A percentile compares a stretch with the other conserved stretches of the same genome.
Evolutionary conservation across 2,888 invertebrate species (phyloP).

Genomic region (Agrochola circellaris): DNA sequence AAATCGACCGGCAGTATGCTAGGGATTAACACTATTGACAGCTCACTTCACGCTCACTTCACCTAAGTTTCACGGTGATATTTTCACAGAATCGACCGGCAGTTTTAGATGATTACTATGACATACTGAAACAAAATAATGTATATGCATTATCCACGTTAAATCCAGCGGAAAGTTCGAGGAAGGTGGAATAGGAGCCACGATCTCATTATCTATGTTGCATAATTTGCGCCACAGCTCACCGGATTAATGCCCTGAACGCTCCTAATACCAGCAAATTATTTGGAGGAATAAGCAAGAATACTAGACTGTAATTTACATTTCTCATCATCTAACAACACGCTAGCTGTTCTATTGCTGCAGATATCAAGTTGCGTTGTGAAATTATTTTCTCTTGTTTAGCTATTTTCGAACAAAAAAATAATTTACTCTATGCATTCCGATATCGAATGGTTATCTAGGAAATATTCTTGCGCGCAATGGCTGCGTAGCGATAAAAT

Average conservation of each 20-base stretch:
- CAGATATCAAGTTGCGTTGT: background rate
- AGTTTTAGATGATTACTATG: background rate
- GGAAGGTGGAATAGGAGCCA: slow-evolving; percentile 57
- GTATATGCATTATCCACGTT: slow-evolving; percentile 24
- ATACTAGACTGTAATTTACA: slow-evolving; percentile 39
- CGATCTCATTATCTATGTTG: slow-evolving; percentile 65
- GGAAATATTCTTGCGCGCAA: background rate
- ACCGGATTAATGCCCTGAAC: slow-evolving; percentile 54
- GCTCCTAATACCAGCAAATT: slow-evolving; percentile 52
- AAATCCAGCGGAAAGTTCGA: slow-evolving; percentile 38
- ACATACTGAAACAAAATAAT: slow-evolving; percentile 5
- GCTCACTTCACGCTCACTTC: too few species aligned
- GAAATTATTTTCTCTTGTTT: slow-evolving; percentile 9
- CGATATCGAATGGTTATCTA: background rate
- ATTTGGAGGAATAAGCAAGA: slow-evolving; percentile 52
- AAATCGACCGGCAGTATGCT: too few species aligned
- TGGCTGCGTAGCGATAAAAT: too few species aligned
- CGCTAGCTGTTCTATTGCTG: slow-evolving; percentile 7
- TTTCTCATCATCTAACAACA: slow-evolving; percentile 31
- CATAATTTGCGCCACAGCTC: slow-evolving; percentile 59
- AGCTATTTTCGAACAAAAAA: background rate
- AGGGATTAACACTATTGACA: too few species aligned
- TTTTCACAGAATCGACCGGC: too few species aligned
- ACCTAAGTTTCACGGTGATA: too few species aligned
- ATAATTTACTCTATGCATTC: background rate